Base-by-base conservation (phyloP, 2,113 vertebrate species). In the Perognathus longimembris region DNA sequence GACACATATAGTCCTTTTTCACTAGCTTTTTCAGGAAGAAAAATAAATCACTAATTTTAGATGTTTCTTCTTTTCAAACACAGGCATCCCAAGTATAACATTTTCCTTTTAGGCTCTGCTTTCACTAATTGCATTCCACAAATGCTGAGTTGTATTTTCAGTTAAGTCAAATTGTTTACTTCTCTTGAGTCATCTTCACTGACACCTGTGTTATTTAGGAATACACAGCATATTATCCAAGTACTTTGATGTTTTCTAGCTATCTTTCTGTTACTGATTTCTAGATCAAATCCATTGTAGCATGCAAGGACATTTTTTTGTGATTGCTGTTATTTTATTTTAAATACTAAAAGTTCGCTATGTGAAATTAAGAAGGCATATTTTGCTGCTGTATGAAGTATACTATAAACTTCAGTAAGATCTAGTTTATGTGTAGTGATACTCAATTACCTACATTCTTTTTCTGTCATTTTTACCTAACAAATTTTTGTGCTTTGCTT, bases 121-220 rank as follows among this genome's bases (percentile, higher is more conserved):
- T 66, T 81, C 22, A 70, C 45, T 63, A 6, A 74, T 24, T 24
- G 26, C 18, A 24, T 30, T 22, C 36, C 14, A 50, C 24, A 45
- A 59, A 61, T 40, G 32, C 20, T 59, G 21, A 89, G 17, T 30
- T 75, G 22, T 59, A 59, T 40, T 82, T 75, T 82, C 59, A 69
- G 42, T 82, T 69, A 82, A 87, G 34, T 87, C 17, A 87, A 81
- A 81, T 7, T 11, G 36, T 75, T 74, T 45, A 73, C 79, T 79
- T 79, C 66, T 86, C n/a, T 40, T 30, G 32, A 64, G 77, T 67
- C 38, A 38, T 38, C 42, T 69, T 70, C n/a, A n/a, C n/a, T 88
- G 34, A 40, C 50, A 59, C 21, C 10, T 69, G 6, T 34, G 54
- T 61, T 66, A 42, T n/a, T 42, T 69, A 40, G n/a, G 36, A 66